A percentile compares a stretch with the other conserved stretches of the same genome.
Conservation (phyloP, 1,140 invertebrate species). For the Rhopalosiphum maidis region DNA sequence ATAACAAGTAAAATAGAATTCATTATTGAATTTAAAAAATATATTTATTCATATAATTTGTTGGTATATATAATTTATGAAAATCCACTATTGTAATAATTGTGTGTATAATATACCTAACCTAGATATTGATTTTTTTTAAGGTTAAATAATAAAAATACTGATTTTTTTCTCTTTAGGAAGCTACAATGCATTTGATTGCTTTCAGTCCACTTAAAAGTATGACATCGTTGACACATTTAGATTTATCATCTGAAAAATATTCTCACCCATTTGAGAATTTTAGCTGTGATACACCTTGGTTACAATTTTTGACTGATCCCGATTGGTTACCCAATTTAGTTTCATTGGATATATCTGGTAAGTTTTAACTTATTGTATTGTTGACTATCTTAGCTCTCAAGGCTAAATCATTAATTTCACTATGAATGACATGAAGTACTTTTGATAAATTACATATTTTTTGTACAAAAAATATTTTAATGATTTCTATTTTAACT, state of each 20-base stretch:
- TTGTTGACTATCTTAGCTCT: neutral
- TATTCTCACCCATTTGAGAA: conserved; percentile 66
- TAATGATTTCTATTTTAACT: neutral
- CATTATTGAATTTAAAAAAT: neutral
- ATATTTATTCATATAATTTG: neutral
- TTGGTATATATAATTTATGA: neutral
- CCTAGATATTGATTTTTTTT: too few species aligned
- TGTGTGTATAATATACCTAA: neutral
- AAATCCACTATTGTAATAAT: neutral
- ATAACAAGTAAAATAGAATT: neutral
- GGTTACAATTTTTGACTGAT: conserved; percentile 65
- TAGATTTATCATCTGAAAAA: conserved; percentile 74
- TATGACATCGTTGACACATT: conserved; percentile 68
- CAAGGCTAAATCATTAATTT: neutral
- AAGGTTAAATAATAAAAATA: neutral
- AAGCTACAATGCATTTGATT: conserved; percentile 53
- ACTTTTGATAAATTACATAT: neutral
- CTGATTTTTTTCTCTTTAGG: neutral
- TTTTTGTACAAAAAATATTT: neutral
- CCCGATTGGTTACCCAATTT: conserved; percentile 69
- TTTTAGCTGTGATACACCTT: conserved; percentile 64
- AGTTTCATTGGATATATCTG: conserved; percentile 75
- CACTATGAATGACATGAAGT: neutral
- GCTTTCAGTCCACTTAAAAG: conserved; percentile 45
- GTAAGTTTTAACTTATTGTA: conserved; percentile 61